phyloP scores from a whole-genome alignment of 2,888 invertebrate species.

The Cantharis rufa region DNA sequence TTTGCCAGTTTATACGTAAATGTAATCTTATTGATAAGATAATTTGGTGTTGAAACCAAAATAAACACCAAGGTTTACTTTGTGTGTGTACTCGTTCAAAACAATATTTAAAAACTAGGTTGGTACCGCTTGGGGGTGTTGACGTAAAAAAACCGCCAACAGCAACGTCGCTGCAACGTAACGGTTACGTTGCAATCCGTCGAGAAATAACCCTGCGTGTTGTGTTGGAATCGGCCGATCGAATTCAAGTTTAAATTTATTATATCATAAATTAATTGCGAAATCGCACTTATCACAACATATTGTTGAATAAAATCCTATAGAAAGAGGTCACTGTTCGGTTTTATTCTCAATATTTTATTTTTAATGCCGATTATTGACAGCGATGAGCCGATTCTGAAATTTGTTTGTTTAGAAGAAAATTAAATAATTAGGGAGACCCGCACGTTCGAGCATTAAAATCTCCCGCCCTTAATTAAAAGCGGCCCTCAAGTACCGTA shows the following conservation, averaged over 20 bases:
- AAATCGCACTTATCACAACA: neutral
- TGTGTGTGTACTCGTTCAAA: conserved; percentile 15
- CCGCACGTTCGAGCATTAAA: neutral
- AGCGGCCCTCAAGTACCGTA: neutral
- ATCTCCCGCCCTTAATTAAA: neutral
- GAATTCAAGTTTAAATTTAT: neutral
- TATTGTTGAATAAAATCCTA: neutral
- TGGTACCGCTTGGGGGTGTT: neutral
- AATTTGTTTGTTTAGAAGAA: neutral
- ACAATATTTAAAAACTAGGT: conserved; percentile 9
- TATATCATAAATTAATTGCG: neutral
- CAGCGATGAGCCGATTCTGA: neutral
- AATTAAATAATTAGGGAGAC: neutral
- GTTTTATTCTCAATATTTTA: neutral
- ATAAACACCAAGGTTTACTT: conserved; percentile 23
- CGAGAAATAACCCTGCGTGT: no score
- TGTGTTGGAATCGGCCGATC: neutral
- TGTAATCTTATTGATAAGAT: conserved; percentile 29
- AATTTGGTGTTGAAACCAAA: conserved; percentile 25
- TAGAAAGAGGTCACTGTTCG: neutral
- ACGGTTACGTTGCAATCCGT: no score
- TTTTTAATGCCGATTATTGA: neutral
- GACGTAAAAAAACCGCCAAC: neutral
- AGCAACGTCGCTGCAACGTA: neutral
- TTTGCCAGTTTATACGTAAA: conserved; percentile 17